Percentiles rank a stretch among this genome's conserved stretches.
phyloP scores from a whole-genome alignment of 1,140 invertebrate genomes.

The Nasonia giraulti region DNA sequence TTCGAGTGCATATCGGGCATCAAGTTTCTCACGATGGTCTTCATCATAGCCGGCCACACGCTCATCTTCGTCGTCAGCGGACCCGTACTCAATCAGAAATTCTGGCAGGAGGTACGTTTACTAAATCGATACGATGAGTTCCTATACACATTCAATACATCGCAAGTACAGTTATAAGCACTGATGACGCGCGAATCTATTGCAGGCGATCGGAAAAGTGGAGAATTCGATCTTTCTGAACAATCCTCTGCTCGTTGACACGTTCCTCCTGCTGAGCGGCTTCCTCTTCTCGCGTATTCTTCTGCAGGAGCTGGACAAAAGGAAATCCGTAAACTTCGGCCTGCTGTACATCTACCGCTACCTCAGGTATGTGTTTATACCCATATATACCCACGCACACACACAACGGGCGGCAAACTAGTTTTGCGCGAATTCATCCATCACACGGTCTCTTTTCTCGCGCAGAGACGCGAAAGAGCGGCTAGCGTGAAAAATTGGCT shows the following conservation, averaged over 20 bases:
- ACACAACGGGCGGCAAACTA: background rate
- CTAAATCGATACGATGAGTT: background rate
- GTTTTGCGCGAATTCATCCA: conserved; percentile 10
- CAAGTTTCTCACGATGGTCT: conserved; percentile 78
- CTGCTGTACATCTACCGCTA: conserved; percentile 79
- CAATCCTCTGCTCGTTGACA: conserved; percentile 80
- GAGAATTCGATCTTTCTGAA: conserved; percentile 77
- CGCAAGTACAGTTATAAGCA: background rate
- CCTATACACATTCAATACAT: background rate
- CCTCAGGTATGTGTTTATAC: conserved; percentile 73
- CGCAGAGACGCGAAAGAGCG: background rate
- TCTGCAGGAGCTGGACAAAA: conserved; percentile 81
- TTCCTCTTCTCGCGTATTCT: conserved; percentile 80
- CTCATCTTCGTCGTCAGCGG: conserved; percentile 79
- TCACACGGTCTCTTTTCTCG: background rate
- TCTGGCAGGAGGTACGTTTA: conserved; percentile 76
- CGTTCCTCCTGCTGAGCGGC: conserved; percentile 82
- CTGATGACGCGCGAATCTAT: background rate
- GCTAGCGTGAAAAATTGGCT: conserved; percentile 18
- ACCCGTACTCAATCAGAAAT: conserved; percentile 78
- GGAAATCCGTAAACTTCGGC: conserved; percentile 78
- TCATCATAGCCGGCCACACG: conserved; percentile 79
- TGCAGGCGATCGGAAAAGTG: conserved; percentile 63
- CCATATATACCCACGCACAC: background rate
- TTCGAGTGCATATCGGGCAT: conserved; percentile 80